These are phyloP conservation scores for Hyposmocoma kahamanoa DNA, from an alignment of 1,140 invertebrate genomes.

Conservation along the genomic window DNA sequence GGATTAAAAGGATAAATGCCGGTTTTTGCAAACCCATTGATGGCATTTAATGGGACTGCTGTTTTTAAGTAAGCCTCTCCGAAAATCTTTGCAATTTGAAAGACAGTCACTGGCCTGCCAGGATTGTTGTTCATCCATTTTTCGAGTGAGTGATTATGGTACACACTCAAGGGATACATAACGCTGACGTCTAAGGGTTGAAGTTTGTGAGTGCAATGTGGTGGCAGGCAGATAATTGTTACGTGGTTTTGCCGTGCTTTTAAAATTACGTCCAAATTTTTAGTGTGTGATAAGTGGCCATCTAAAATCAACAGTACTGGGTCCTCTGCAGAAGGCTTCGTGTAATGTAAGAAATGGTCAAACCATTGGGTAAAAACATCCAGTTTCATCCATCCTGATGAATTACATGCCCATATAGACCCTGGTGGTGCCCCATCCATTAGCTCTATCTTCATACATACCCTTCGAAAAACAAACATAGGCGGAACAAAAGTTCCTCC, in stretches of 20 bases:
- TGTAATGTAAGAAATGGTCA: slow-evolving; percentile 26
- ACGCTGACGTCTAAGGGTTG: slow-evolving; percentile 46
- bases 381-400: slow-evolving; percentile 22
- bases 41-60: slow-evolving; percentile 31
- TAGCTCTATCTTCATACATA: slow-evolving; percentile 19
- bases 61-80: slow-evolving; percentile 32
- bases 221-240: slow-evolving; percentile 33
- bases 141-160: slow-evolving; percentile 10
- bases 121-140: slow-evolving; percentile 23
- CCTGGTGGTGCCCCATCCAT: slow-evolving; percentile 39
- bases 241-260: slow-evolving; percentile 31
- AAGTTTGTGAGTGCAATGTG: slow-evolving; percentile 41
- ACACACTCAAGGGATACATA: slow-evolving; percentile 31
- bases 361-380: slow-evolving; percentile 39
- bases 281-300: slow-evolving; percentile 32
- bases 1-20: slow-evolving; percentile 27
- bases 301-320: slow-evolving; percentile 36
- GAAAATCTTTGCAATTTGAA: slow-evolving; percentile 36
- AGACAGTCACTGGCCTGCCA: slow-evolving; percentile 27
- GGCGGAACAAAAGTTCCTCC: slow-evolving; percentile 37
- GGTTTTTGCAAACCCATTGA: slow-evolving; percentile 33
- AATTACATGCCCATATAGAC: slow-evolving; percentile 25
- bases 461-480: slow-evolving; percentile 18
- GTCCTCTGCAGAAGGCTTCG: slow-evolving; percentile 23
- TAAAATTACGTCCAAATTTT: slow-evolving; percentile 39